Evolutionary conservation across 2,797 vertebrate species (phyloP).

Genomic region (Acipenser transmontanus): DNA sequence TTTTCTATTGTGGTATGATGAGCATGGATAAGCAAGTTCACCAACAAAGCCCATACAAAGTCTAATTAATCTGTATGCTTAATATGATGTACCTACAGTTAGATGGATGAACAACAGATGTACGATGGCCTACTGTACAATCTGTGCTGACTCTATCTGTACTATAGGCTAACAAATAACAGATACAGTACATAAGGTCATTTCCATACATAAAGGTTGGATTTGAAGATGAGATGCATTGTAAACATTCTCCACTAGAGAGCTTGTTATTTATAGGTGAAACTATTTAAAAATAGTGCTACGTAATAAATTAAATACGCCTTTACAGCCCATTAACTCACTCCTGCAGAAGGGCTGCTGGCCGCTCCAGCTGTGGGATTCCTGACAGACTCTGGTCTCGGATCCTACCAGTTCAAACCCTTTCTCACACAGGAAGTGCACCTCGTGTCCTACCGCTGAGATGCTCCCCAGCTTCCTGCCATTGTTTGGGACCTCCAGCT

Average conservation of each 20-base stretch:
- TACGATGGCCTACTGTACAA: too few relatives aligned
- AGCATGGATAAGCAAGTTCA: too few relatives aligned
- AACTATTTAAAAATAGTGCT: slow-evolving; percentile 9
- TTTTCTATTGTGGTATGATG: too few relatives aligned
- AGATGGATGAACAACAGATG: too few relatives aligned
- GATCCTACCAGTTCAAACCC: slow-evolving; percentile 70
- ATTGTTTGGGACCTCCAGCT: slow-evolving; percentile 43
- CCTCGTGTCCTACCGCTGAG: slow-evolving; percentile 57
- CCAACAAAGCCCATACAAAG: too few relatives aligned
- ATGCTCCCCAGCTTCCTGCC: slow-evolving; percentile 66
- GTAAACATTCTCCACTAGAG: slow-evolving; percentile 14
- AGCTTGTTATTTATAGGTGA: neutral
- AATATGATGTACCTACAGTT: too few relatives aligned
- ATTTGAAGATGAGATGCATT: neutral
- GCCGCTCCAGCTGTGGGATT: slow-evolving; percentile 69
- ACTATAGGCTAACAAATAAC: neutral
- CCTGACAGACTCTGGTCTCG: slow-evolving; percentile 58
- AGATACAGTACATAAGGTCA: neutral
- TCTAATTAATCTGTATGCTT: too few relatives aligned
- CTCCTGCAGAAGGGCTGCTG: slow-evolving; percentile 65
- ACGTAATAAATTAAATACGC: neutral
- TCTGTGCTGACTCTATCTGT: too few relatives aligned
- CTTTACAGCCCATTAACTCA: slow-evolving; percentile 33
- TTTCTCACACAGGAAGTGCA: slow-evolving; percentile 66
- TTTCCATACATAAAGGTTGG: neutral